phyloP scores from a whole-genome alignment of 1,140 invertebrate genomes.

The Druon quercuslanigerum region DNA sequence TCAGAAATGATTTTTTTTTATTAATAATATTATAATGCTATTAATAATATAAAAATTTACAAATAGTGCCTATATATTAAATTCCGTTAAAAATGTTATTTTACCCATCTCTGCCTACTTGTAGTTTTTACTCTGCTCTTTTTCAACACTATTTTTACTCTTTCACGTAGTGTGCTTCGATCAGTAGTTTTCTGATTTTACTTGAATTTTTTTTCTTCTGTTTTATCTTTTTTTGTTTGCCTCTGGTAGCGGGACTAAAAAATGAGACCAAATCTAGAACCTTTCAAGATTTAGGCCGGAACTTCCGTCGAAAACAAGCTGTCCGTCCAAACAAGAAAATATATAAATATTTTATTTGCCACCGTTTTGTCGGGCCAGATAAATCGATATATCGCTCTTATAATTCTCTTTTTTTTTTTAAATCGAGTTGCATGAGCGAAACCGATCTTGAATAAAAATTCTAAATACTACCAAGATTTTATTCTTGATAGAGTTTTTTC shows the following conservation, averaged over 20 bases:
- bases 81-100: background rate
- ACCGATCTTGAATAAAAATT: background rate
- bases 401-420: constrained; percentile 10
- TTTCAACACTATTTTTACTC: constrained; percentile 44
- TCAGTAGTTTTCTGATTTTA: constrained; percentile 53
- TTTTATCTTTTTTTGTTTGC: constrained; percentile 37
- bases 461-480: too few species aligned
- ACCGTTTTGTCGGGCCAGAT: background rate
- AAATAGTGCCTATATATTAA: too few species aligned
- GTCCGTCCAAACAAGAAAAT: constrained; percentile 20
- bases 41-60: too few species aligned
- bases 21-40: too few species aligned
- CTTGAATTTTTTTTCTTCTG: constrained; percentile 40
- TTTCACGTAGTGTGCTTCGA: constrained; percentile 54
- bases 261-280: background rate
- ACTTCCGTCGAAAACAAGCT: constrained; percentile 11
- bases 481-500: background rate
- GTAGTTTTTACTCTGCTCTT: constrained; percentile 37
- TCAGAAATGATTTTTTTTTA: too few species aligned
- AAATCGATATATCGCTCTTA: constrained; percentile 18
- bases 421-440: constrained; percentile 13
- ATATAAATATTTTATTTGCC: constrained; percentile 26
- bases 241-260: constrained; percentile 47
- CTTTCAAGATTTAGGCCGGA: background rate
- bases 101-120: constrained; percentile 9